phyloP scores from a whole-genome alignment of 2,113 vertebrate genomes.

The Neotragus moschatus region DNA sequence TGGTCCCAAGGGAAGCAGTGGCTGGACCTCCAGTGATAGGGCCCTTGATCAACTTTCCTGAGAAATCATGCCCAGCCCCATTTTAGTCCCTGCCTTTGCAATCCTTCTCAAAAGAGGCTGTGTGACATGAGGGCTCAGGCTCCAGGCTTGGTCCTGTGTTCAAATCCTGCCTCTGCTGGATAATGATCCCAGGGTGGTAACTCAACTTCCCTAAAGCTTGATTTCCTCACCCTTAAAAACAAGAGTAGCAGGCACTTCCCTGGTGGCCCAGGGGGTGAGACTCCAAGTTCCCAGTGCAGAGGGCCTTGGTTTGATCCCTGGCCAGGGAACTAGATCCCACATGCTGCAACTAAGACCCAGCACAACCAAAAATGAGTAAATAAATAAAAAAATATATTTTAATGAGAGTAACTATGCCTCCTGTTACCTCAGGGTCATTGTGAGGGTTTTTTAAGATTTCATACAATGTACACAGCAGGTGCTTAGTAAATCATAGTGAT shows the following conservation, averaged over 20 bases:
- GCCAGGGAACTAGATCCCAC: not conserved
- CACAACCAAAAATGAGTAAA: not conserved
- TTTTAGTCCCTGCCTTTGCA: not conserved
- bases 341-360: not conserved
- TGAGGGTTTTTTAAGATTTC: not conserved
- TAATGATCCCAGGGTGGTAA: not conserved
- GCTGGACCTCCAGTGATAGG: conserved; percentile 78
- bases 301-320: not conserved
- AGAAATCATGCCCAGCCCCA: not conserved
- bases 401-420: not conserved
- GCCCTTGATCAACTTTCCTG: conserved; percentile 84
- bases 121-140: not conserved
- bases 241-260: not conserved
- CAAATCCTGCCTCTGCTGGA: not conserved
- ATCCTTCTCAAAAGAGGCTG: not conserved
- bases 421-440: not conserved
- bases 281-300: not conserved
- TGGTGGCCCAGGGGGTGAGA: not conserved
- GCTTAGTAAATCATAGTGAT: not conserved
- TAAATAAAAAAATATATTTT: not conserved
- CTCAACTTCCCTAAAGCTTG: not conserved
- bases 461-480: not conserved
- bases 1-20: conserved; percentile 82
- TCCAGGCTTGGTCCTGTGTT: not conserved
- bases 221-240: not conserved